Evolutionary conservation across 2,797 vertebrate genomes (phyloP).

Genomic region (Sitta carolinensis): DNA sequence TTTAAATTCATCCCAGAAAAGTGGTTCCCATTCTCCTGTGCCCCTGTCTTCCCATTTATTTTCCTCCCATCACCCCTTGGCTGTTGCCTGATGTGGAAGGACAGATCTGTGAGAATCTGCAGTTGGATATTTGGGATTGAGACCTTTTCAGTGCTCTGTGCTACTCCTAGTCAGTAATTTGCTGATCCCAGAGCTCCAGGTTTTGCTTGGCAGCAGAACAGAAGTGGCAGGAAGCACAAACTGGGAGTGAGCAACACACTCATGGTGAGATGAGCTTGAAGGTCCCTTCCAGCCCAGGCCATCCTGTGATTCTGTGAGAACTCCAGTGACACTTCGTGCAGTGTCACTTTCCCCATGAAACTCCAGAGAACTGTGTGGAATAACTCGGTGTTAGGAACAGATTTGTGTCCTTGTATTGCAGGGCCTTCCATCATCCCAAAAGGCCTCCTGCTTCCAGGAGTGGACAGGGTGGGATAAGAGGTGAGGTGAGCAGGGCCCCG

Average conservation of each 20-base stretch:
- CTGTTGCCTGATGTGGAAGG: background rate
- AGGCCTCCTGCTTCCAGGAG: background rate
- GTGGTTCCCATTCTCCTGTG: background rate
- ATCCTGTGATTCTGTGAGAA: background rate
- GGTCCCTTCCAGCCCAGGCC: background rate
- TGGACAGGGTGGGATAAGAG: background rate
- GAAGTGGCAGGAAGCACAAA: background rate
- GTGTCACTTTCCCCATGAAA: background rate
- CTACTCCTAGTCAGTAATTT: background rate
- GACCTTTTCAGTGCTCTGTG: background rate
- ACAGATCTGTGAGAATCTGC: background rate
- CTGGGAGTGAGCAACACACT: background rate
- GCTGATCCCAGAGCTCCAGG: background rate
- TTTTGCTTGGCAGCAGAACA: background rate
- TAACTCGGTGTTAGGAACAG: background rate
- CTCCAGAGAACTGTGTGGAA: background rate
- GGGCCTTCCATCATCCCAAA: fast-evolving
- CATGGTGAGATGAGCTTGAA: background rate
- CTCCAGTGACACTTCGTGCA: background rate
- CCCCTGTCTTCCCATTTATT: background rate
- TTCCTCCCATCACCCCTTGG: background rate
- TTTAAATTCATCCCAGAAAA: background rate
- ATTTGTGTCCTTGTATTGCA: fast-evolving
- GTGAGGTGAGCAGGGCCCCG: background rate
- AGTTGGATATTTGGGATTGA: background rate